Percentiles rank a stretch among this genome's conserved stretches.
phyloP scores from a whole-genome alignment of 2,888 invertebrate genomes.

The Drosophila ustulata region DNA sequence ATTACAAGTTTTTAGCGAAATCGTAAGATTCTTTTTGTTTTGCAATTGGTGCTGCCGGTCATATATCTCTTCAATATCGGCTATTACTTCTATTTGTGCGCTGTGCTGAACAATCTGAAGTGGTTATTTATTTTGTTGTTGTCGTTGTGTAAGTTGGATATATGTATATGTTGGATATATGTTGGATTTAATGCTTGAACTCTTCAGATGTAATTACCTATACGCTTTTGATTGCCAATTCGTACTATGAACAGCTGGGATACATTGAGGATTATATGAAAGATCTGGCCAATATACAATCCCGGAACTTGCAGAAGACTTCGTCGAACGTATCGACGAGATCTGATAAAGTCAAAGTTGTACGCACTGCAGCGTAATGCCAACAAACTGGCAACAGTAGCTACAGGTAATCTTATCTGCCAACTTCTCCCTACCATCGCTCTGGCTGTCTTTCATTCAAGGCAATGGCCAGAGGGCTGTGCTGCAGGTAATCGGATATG shows the following conservation, averaged over 20 bases:
- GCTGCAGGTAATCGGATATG: constrained; percentile 72
- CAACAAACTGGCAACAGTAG: constrained; percentile 22
- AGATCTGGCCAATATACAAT: not conserved
- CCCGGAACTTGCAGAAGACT: not conserved
- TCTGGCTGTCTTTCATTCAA: constrained; percentile 15
- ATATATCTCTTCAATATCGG: constrained; percentile 16
- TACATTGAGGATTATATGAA: not conserved
- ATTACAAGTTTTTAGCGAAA: constrained; percentile 9
- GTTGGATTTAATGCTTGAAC: not conserved
- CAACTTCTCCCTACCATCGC: constrained; percentile 27
- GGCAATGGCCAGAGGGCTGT: constrained; percentile 36
- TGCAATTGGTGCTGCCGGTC: constrained; percentile 7
- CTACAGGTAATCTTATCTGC: constrained; percentile 60
- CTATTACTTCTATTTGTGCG: constrained; percentile 12
- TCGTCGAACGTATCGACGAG: not conserved
- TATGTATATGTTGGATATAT: not conserved
- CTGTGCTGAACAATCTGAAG: not conserved
- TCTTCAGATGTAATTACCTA: constrained; percentile 16
- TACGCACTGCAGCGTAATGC: constrained; percentile 6
- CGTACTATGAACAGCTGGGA: constrained; percentile 17
- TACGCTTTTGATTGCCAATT: constrained; percentile 19
- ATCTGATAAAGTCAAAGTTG: not conserved
- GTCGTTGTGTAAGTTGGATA: constrained; percentile 15
- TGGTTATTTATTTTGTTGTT: not conserved
- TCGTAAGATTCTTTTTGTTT: constrained; percentile 10